A percentile compares a stretch with the other conserved stretches of the same genome.
phyloP scores from a whole-genome alignment of 2,888 invertebrate species.

The Byasa hedistus region DNA sequence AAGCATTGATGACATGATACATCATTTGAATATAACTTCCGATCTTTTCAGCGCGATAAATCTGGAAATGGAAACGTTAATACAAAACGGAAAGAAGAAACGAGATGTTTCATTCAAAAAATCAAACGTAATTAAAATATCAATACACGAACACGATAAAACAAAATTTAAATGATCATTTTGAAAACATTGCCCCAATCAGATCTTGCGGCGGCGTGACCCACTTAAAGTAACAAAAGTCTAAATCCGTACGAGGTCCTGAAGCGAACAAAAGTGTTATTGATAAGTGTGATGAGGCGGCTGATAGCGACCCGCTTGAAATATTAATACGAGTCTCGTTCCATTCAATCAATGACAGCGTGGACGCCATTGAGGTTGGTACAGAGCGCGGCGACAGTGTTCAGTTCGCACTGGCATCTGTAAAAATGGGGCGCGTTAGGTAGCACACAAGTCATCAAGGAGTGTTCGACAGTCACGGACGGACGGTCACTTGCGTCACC shows the following conservation, averaged over 20 bases:
- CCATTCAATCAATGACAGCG: constrained; percentile 26
- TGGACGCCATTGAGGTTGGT: constrained; percentile 31
- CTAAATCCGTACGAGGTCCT: constrained; percentile 9
- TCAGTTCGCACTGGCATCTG: constrained; percentile 56
- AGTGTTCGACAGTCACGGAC: constrained; percentile 73
- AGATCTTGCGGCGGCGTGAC: not conserved
- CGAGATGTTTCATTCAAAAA: not conserved
- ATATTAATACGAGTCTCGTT: constrained; percentile 9
- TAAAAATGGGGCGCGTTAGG: constrained; percentile 66
- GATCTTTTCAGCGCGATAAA: not conserved
- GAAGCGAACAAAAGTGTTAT: constrained; percentile 19
- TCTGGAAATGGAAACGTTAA: not conserved
- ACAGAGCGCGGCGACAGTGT: constrained; percentile 35
- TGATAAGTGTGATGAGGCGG: constrained; percentile 3
- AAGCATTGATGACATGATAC: too few relatives aligned
- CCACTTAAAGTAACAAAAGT: constrained; percentile 9
- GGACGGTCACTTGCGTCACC: constrained; percentile 72
- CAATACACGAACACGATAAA: not conserved
- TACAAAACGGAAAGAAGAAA: not conserved
- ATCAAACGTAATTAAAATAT: not conserved
- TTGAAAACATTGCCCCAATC: not conserved
- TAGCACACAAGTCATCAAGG: constrained; percentile 54
- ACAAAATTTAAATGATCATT: not conserved
- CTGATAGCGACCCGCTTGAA: constrained; percentile 16
- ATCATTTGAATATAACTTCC: too few relatives aligned